These are phyloP conservation scores for Bombus superbus DNA, from an alignment of 1,140 invertebrate species.

Conservation along the genomic window DNA sequence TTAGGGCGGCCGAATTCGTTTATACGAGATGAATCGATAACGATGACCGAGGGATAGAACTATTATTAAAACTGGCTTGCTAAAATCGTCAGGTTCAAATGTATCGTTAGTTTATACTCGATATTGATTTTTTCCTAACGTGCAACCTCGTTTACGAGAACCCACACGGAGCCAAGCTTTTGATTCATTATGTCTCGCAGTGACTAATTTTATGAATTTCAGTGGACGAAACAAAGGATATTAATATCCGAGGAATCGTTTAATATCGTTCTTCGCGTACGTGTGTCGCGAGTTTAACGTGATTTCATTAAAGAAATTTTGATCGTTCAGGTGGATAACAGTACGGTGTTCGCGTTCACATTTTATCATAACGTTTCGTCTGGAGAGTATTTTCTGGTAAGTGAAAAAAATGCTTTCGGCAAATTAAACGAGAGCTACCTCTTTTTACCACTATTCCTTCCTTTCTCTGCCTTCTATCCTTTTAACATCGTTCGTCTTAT, in stretches of 20 bases:
- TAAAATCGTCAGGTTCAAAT: background rate
- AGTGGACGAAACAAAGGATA: too few relatives aligned
- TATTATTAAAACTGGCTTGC: conserved; percentile 34
- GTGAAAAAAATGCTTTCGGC: conserved; percentile 28
- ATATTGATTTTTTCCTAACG: conserved; percentile 44
- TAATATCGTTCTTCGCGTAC: too few relatives aligned
- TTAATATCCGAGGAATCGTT: too few relatives aligned
- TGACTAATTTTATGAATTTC: too few relatives aligned
- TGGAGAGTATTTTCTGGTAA: too few relatives aligned
- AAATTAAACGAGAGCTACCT: conserved; percentile 23
- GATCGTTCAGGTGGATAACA: too few relatives aligned
- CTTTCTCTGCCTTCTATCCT: too few relatives aligned
- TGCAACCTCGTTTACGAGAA: background rate
- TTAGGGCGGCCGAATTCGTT: conserved; percentile 1
- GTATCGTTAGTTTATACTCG: conserved; percentile 49
- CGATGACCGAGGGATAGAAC: background rate
- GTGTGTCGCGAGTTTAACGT: too few relatives aligned
- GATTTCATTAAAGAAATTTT: too few relatives aligned
- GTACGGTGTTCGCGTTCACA: too few relatives aligned
- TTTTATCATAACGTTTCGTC: too few relatives aligned
- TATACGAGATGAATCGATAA: background rate
- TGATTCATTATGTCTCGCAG: background rate
- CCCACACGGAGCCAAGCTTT: background rate
- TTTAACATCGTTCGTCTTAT: background rate
- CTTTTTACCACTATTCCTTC: background rate